Conservation (phyloP, 2,797 vertebrate species). For the Pseudochirops cupreus region DNA sequence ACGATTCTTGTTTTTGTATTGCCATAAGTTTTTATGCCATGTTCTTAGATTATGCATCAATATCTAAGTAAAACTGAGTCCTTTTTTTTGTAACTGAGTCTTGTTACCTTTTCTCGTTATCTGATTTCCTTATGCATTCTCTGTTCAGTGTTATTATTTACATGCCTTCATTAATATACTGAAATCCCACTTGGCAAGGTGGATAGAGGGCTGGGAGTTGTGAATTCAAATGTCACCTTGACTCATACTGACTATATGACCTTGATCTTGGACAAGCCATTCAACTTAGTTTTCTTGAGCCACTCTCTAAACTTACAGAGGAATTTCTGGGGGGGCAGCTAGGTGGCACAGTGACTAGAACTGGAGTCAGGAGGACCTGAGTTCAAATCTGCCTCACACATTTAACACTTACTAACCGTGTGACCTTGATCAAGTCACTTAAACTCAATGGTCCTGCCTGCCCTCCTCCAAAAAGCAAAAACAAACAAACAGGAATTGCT, state of each 20-base stretch:
- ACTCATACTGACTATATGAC: not conserved
- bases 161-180: not conserved
- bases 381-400: too few species aligned
- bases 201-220: not conserved
- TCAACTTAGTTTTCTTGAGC: not conserved
- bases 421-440: too few species aligned
- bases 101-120: not conserved
- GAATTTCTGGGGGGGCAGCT: not conserved
- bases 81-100: constrained; percentile 15
- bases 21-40: not conserved
- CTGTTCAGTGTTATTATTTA: constrained; percentile 22
- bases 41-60: not conserved
- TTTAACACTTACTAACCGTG: too few species aligned
- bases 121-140: not conserved
- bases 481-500: too few species aligned
- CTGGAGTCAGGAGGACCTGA: too few species aligned
- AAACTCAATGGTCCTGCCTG: too few species aligned
- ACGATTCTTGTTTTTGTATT: not conserved
- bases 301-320: not conserved
- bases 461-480: too few species aligned
- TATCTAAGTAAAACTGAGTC: constrained; percentile 17
- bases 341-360: too few species aligned
- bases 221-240: not conserved
- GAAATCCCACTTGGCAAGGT: not conserved
- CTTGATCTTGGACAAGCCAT: not conserved